Evolutionary conservation across 2,113 vertebrate species (phyloP).

Genomic region (Plecturocebus donacophilus): DNA sequence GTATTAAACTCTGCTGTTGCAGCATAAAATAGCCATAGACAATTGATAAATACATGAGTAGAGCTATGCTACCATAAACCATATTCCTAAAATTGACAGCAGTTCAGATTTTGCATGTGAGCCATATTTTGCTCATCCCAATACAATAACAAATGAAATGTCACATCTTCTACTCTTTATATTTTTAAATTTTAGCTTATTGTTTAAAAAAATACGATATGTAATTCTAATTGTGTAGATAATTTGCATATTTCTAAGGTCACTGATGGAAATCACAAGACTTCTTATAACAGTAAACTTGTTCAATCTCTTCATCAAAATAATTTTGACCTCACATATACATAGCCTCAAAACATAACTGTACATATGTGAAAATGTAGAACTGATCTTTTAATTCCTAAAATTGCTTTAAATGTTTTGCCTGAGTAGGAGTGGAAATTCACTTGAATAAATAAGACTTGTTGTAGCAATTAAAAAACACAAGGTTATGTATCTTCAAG

Average conservation of each 20-base stretch:
- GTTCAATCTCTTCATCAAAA: neutral
- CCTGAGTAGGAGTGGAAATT: neutral
- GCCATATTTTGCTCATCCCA: neutral
- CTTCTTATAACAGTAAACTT: neutral
- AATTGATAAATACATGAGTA: neutral
- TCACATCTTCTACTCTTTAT: neutral
- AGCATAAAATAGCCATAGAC: neutral
- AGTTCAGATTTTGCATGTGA: rapidly evolving
- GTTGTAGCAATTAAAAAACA: neutral
- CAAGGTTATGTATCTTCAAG: neutral
- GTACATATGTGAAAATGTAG: neutral
- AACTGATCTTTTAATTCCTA: neutral
- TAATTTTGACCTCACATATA: neutral
- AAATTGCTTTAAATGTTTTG: neutral
- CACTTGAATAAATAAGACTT: neutral
- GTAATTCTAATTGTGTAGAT: neutral
- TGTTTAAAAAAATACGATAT: neutral
- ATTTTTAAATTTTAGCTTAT: neutral
- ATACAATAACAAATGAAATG: neutral
- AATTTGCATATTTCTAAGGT: neutral
- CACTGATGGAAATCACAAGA: neutral
- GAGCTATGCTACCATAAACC: neutral
- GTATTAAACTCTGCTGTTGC: neutral
- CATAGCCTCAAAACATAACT: neutral
- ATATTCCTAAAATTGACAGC: neutral